Evolutionary conservation across 2,888 invertebrate species (phyloP), one percentile per base, ranked within the genome.

Genomic region (Metalampra italica): DNA sequence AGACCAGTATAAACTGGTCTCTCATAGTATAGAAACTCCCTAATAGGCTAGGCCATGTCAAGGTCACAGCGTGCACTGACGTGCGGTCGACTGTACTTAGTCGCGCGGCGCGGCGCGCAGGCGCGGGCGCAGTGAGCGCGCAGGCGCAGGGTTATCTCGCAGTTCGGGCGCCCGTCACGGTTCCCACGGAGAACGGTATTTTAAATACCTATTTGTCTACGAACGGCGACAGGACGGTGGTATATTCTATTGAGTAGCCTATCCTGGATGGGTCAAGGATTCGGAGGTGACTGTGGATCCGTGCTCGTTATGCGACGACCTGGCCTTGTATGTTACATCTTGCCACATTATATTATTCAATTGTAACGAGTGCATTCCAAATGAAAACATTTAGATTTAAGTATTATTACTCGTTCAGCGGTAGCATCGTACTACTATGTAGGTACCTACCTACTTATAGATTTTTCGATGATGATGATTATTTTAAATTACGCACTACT

Each of bases 261-360:
- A 86, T 86, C 82, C 88, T 82, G 85, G 88, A 88, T 88, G 86
- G 88, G 88, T 89, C 88, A 88, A 89, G 88, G 88, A 86, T 88
- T 68, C 71, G 62, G 64, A 72, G 80, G 85, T 78, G 84, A 87
- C 80, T 82, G 86, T 78, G 79, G 77, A 83, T 85, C 82, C 78
- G 76, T 72, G 73, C 78, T 73, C 74, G 76, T 58, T 68, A 62
- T 61, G 68, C 73, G 71, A 69, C 53, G 78, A 81, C 81, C 82
- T 84, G 84, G 75, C 86, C 86, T 87, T 83, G 86, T 69, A 70
- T 71, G 66, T 75, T 75, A 67, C 70, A 71, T 76, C 75, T 71
- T 71, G 73, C 72, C 75, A 72, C 79, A 78, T 74, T 78, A 75
- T 75, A 78, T 81, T 80, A 83, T 78, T 78, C 74, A 77, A 70